These are phyloP conservation scores for Phaedon cochleariae DNA, from an alignment of 2,888 invertebrate genomes.

Conservation along the genomic window DNA sequence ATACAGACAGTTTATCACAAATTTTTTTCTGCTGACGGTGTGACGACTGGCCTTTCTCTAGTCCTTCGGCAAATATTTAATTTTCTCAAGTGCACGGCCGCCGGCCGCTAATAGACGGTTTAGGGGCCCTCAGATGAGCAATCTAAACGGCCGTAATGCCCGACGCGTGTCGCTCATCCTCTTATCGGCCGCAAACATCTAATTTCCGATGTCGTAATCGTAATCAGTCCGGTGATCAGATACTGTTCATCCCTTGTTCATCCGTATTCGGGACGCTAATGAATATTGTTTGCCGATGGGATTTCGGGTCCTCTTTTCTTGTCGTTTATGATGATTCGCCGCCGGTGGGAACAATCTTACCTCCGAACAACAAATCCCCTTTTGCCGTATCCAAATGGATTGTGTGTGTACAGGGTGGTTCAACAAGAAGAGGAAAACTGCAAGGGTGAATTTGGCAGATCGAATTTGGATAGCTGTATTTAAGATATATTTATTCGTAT, in stretches of 20 bases:
- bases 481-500: too few species aligned
- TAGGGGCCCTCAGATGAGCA: conserved; percentile 31
- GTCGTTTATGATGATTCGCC: conserved; percentile 43
- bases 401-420: too few species aligned
- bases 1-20: too few species aligned
- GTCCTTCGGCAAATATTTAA: conserved; percentile 36
- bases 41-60: too few species aligned
- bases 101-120: conserved; percentile 27
- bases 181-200: conserved; percentile 45
- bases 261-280: neutral
- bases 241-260: conserved; percentile 28
- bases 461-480: too few species aligned
- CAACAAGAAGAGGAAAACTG: too few species aligned
- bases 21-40: too few species aligned
- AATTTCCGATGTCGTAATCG: conserved; percentile 43
- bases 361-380: too few species aligned
- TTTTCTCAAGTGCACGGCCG: conserved; percentile 40
- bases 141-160: conserved; percentile 28
- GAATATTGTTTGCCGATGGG: conserved; percentile 14
- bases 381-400: too few species aligned
- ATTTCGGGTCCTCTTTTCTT: neutral
- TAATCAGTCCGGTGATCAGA: conserved; percentile 40
- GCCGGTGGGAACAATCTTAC: conserved; percentile 8
- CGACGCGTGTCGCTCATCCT: conserved; percentile 42
- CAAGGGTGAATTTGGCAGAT: too few species aligned